Base-by-base conservation (phyloP, 2,888 invertebrate species). In the Phasia obesa region DNA sequence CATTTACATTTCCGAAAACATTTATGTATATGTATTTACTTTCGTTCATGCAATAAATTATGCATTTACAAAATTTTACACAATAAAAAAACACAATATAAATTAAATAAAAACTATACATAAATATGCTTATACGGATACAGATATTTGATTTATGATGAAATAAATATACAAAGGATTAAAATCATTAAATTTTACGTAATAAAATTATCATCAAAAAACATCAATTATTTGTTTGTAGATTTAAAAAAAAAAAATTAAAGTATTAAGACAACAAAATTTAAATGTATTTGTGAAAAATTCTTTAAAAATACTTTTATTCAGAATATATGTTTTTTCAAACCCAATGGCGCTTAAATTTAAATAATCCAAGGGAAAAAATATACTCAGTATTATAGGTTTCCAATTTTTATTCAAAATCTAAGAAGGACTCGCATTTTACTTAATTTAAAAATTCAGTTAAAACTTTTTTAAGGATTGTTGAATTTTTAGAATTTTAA, bases 41-140 rank as follows among this genome's bases (percentile, higher is more conserved):
- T 60, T 51, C 31, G 42, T 13, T 49, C 27, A 23, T 69, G 69
- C 70, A 75, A 81, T 81, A 75, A 81, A 81, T 81, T 64, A 75
- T 75, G 69, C 74, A 81, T 81, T 81, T 81, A 64, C 67, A 57
- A 67, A 81, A 75, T 70, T 57, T 81, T 75, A 81, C 80, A 81
- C 70, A 81, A 69, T 55, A 75, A 60, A 49, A 44, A 60, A 49
- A 67, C 47, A 73, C 79, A 67, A 65, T 35, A 73, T 67, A 67
- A 79, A 79, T 73, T 65, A 73, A 79, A 75, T 62, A 59, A 57
- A 49, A 77, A 69, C 2, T 11, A 62, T 21, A 44, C 53, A 21
- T 42, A 67, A 76, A 59, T 21, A 47, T 35, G 31, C 11, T 11
- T 44, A 27, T 42, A 5, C 17, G 15, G 38, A 67, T 13, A 59